phyloP scores from a whole-genome alignment of 92 coral and sea anemone genomes.

The Blastomussa wellsi region DNA sequence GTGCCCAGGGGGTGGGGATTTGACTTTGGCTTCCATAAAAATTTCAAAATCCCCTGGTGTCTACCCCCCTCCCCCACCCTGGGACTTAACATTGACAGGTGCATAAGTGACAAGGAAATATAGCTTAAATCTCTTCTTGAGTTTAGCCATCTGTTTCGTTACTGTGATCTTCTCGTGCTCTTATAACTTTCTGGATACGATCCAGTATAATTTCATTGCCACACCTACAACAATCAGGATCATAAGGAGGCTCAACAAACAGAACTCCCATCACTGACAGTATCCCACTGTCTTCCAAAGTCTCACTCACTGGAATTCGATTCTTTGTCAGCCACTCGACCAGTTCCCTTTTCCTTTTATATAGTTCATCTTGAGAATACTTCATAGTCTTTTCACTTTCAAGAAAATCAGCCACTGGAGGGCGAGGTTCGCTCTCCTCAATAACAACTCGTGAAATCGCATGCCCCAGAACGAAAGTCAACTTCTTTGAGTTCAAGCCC shows the following conservation, averaged over 20 bases:
- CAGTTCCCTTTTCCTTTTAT: constrained; percentile 54
- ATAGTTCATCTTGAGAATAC: constrained; percentile 61
- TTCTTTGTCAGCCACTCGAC: constrained; percentile 82
- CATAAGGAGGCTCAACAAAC: constrained; percentile 87
- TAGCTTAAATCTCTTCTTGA: not conserved
- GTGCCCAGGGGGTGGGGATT: no score
- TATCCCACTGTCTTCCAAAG: constrained; percentile 39
- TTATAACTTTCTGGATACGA: constrained; percentile 73
- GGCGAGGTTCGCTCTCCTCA: constrained; percentile 28
- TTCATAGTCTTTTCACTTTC: constrained; percentile 4
- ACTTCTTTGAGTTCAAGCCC: constrained; percentile 11
- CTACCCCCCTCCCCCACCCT: no score
- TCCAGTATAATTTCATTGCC: constrained; percentile 83
- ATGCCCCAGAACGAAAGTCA: constrained; percentile 60
- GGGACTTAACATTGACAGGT: no score
- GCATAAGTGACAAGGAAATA: no score
- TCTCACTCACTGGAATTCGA: constrained; percentile 73
- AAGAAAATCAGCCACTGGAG: constrained; percentile 36
- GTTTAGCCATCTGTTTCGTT: not conserved
- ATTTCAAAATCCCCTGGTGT: no score
- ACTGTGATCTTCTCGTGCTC: constrained; percentile 24
- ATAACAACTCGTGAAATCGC: constrained; percentile 50
- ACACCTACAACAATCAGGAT: constrained; percentile 82
- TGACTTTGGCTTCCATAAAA: no score
- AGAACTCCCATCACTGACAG: constrained; percentile 90